These are phyloP conservation scores for Andrena dorsata DNA, from an alignment of 2,888 invertebrate species.

Conservation along the genomic window DNA sequence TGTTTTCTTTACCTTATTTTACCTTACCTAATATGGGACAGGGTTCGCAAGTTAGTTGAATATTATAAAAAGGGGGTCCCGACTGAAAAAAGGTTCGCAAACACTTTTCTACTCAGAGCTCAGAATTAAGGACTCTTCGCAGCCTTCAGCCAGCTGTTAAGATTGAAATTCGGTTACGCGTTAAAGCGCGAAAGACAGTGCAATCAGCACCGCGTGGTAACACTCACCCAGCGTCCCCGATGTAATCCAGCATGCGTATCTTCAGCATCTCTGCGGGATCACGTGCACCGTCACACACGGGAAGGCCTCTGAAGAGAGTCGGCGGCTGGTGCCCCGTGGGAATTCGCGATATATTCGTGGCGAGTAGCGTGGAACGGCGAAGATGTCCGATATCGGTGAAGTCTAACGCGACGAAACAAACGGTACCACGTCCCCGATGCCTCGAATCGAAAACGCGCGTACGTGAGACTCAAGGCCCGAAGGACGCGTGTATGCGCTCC, in stretches of 20 bases:
- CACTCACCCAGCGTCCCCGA: conserved; percentile 83
- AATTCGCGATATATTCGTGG: conserved; percentile 26
- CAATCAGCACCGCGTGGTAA: neutral
- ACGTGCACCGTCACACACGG: conserved; percentile 52
- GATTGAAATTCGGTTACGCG: neutral
- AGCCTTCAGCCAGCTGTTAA: neutral
- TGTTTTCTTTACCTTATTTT: too few species aligned
- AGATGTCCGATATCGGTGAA: conserved; percentile 52
- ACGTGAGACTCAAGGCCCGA: conserved; percentile 40
- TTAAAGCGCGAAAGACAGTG: neutral
- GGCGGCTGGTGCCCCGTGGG: conserved; percentile 20
- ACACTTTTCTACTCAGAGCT: too few species aligned
- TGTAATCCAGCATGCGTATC: conserved; percentile 84
- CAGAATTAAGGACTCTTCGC: neutral
- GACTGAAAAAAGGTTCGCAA: too few species aligned
- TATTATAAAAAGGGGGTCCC: too few species aligned
- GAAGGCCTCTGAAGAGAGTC: conserved; percentile 4
- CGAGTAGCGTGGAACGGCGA: conserved; percentile 11
- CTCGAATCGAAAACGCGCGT: conserved; percentile 65
- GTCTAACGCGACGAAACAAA: conserved; percentile 68
- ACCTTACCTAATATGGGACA: too few species aligned
- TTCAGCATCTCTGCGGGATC: conserved; percentile 78
- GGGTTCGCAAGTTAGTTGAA: too few species aligned
- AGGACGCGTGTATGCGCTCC: conserved; percentile 11
- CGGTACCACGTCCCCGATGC: conserved; percentile 75